A percentile compares a stretch with the other conserved stretches of the same genome.
These are phyloP conservation scores for Podarcis muralis DNA, from an alignment of 2,113 vertebrate genomes.

Conservation along the genomic window DNA sequence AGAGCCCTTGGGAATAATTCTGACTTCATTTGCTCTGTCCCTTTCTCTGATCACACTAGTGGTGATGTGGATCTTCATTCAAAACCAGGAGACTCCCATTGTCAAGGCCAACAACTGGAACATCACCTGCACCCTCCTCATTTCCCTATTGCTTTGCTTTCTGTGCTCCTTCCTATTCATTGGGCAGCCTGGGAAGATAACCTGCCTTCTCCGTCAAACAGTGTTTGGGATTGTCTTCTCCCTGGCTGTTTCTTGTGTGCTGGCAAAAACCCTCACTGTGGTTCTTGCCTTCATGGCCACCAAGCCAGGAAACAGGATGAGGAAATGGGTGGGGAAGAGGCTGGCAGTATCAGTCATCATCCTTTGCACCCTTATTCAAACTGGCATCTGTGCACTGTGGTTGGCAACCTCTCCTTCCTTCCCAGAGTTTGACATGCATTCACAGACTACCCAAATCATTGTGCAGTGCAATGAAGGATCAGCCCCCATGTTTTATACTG, in stretches of 20 bases:
- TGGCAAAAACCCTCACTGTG: background rate
- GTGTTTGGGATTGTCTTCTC: background rate
- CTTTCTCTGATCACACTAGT: background rate
- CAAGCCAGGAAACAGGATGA: background rate
- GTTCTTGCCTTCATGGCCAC: background rate
- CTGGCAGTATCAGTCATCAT: background rate
- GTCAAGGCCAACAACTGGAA: slow-evolving; percentile 5
- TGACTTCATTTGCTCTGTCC: background rate
- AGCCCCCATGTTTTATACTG: background rate
- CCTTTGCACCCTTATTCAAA: background rate
- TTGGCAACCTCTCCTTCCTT: background rate
- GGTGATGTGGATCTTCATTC: background rate
- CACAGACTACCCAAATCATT: background rate
- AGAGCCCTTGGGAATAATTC: background rate
- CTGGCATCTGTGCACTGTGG: background rate
- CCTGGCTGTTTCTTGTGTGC: background rate
- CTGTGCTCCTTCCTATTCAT: background rate
- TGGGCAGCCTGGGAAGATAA: background rate
- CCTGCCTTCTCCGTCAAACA: background rate
- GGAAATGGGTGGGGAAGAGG: background rate
- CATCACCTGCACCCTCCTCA: background rate
- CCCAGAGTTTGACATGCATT: background rate
- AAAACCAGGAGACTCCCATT: background rate
- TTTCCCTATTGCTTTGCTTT: background rate
- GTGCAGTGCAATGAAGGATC: background rate